Conservation (phyloP, 2,888 invertebrate genomes). For the Nomada fucata region DNA sequence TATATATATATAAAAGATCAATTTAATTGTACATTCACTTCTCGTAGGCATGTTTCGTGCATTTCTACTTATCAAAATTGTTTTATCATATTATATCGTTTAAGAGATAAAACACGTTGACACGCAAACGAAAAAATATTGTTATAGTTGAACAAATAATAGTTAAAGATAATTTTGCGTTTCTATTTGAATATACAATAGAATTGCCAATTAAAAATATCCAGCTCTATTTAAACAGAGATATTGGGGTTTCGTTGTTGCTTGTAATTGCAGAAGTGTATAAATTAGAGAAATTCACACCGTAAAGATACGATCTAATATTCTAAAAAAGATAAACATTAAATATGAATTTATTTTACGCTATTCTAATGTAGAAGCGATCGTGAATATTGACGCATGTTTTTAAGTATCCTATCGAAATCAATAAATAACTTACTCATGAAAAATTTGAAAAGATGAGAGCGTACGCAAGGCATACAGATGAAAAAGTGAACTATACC, state of each 20-base stretch:
- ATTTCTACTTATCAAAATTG: background rate
- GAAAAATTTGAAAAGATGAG: slow-evolving; percentile 67
- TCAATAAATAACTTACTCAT: slow-evolving; percentile 75
- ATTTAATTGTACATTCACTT: background rate
- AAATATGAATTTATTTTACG: slow-evolving; percentile 1
- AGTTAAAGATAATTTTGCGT: background rate
- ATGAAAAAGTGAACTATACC: slow-evolving; percentile 56
- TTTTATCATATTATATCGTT: background rate
- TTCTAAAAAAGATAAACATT: background rate
- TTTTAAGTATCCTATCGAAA: slow-evolving; percentile 64
- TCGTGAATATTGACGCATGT: slow-evolving; percentile 51
- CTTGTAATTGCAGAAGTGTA: background rate
- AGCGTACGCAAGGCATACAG: slow-evolving; percentile 71
- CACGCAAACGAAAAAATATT: background rate
- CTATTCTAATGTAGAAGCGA: slow-evolving; percentile 29
- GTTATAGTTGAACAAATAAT: background rate
- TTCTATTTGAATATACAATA: slow-evolving; percentile 2
- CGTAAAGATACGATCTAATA: background rate
- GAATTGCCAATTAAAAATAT: slow-evolving; percentile 15
- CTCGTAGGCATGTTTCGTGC: background rate
- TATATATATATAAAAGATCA: slow-evolving; percentile 10
- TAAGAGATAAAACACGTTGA: background rate
- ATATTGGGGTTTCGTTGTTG: background rate
- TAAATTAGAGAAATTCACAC: background rate
- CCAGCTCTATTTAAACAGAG: background rate